Conservation (phyloP, 1,140 invertebrate species). For the Leptinotarsa texana region DNA sequence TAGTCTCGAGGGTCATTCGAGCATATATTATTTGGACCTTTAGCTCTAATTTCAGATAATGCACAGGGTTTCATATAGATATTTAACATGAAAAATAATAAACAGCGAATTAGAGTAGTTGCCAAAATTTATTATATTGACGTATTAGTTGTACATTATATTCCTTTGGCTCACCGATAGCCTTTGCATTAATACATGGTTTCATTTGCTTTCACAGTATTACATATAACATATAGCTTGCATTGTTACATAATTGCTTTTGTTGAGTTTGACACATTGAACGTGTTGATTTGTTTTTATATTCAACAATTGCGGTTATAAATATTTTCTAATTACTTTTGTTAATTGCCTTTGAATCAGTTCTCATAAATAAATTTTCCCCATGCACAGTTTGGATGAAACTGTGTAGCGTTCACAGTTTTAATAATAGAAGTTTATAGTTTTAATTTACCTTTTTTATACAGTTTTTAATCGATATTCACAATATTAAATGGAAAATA, state of each 20-base stretch:
- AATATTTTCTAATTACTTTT: too few relatives aligned
- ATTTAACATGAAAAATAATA: conserved; percentile 32
- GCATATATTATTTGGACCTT: conserved; percentile 21
- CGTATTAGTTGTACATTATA: not conserved
- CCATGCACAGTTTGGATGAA: too few relatives aligned
- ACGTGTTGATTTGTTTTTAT: too few relatives aligned
- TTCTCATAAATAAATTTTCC: too few relatives aligned
- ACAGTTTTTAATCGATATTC: too few relatives aligned
- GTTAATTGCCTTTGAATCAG: too few relatives aligned
- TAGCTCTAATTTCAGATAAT: conserved; percentile 32
- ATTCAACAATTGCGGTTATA: too few relatives aligned
- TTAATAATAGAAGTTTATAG: too few relatives aligned
- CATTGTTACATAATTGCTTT: not conserved
- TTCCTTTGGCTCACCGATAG: not conserved
- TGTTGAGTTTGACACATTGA: not conserved
- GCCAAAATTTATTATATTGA: conserved; percentile 30
- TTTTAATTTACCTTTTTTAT: too few relatives aligned
- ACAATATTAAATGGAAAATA: too few relatives aligned
- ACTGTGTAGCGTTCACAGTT: too few relatives aligned
- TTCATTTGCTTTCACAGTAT: conserved; percentile 34
- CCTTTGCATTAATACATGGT: conserved; percentile 11
- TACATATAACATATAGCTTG: conserved; percentile 12
- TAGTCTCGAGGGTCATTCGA: conserved; percentile 27
- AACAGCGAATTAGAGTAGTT: conserved; percentile 43
- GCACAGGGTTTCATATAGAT: conserved; percentile 44